Evolutionary conservation across 2,888 invertebrate genomes (phyloP).

Genomic region (Drosophila barbarae): DNA sequence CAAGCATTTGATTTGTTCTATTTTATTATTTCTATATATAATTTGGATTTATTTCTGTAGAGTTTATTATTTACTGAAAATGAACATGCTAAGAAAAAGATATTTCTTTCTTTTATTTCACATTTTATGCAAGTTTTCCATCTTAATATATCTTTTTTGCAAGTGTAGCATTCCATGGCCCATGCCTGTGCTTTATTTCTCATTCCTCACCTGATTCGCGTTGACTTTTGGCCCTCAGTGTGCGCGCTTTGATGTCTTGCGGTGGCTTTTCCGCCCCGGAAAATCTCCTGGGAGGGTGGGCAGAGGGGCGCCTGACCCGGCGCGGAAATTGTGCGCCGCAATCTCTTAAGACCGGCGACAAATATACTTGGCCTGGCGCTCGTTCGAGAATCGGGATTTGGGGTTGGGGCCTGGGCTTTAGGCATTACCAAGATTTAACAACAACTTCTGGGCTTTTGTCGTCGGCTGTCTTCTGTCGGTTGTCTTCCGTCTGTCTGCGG

Average conservation of each 20-base stretch:
- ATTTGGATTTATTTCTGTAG: no score
- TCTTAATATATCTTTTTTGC: not conserved
- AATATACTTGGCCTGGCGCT: conserved; percentile 61
- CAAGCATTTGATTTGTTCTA: no score
- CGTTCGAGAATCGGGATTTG: conserved; percentile 11
- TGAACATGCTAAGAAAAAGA: no score
- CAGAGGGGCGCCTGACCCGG: conserved; percentile 10
- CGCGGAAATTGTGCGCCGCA: conserved; percentile 68
- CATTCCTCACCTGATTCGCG: conserved; percentile 18
- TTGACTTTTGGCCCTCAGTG: conserved; percentile 61
- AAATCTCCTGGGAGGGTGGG: conserved; percentile 15
- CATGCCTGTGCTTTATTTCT: conserved; percentile 1
- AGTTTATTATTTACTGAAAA: no score
- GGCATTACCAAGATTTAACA: conserved; percentile 71
- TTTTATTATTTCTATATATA: no score
- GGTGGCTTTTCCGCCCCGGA: conserved; percentile 26
- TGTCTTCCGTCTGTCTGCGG: conserved; percentile 48
- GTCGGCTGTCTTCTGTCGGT: conserved; percentile 24
- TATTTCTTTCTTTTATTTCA: not conserved
- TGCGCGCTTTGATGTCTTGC: conserved; percentile 60
- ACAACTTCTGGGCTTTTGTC: conserved; percentile 57
- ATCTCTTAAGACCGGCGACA: conserved; percentile 73
- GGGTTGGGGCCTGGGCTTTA: conserved; percentile 45
- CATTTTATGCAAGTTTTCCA: not conserved
- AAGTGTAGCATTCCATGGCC: conserved; percentile 5